These are phyloP conservation scores for Oscheius sp. DNA, from an alignment of 1,140 invertebrate genomes.

Conservation along the genomic window DNA sequence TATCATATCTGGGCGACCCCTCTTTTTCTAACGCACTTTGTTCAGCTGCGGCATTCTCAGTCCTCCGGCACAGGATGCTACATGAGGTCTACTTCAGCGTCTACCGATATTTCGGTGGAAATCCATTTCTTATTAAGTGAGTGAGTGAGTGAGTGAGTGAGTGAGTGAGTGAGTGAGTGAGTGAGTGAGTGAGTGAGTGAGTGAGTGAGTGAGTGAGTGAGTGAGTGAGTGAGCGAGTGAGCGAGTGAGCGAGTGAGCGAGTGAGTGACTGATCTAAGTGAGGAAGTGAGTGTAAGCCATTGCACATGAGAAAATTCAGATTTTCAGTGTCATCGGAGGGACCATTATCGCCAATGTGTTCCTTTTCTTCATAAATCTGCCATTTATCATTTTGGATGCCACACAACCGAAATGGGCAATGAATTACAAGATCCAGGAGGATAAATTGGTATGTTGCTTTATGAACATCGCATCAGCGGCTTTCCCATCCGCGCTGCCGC, in stretches of 20 bases:
- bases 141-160: background rate
- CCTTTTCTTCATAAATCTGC: constrained; percentile 18
- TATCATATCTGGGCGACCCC: too few species aligned
- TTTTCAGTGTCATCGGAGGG: constrained; percentile 21
- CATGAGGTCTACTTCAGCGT: background rate
- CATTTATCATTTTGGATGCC: constrained; percentile 31
- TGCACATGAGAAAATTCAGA: background rate
- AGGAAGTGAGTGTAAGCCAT: too few species aligned
- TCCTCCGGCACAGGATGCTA: background rate
- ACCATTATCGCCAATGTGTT: background rate
- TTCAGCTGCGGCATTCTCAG: background rate
- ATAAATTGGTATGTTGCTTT: constrained; percentile 14
- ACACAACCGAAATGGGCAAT: constrained; percentile 33
- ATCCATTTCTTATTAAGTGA: background rate
- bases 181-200: too few species aligned
- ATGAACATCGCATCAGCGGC: too few species aligned
- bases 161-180: too few species aligned
- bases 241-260: too few species aligned
- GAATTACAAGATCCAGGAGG: constrained; percentile 32
- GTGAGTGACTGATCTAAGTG: background rate
- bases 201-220: too few species aligned
- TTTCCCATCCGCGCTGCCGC: too few species aligned
- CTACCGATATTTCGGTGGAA: background rate
- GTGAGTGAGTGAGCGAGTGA: too few species aligned
- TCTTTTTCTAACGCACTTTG: background rate